Evolutionary conservation across 2,797 vertebrate genomes (phyloP), one percentile per base, ranked within the genome.

Genomic region (Rallus crepitans): DNA sequence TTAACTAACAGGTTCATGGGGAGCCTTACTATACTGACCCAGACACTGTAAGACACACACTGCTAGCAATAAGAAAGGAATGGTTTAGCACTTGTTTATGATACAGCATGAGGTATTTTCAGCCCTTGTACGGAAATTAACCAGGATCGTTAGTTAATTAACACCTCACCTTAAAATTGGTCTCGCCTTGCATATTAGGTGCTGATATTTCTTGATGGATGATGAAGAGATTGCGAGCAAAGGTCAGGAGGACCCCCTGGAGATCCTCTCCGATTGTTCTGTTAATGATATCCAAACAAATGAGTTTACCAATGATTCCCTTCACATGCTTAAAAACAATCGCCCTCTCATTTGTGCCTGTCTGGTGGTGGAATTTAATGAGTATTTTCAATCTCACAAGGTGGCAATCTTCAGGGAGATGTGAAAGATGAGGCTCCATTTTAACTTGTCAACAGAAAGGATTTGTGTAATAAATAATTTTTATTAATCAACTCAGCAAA

Each of bases 181-280:
- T 99, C 98, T 99, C 98, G 98, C 98, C 99, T 98, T 99, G 99
- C 98, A 98, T 99, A 98, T 99, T 99, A 98, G 99, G 98, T 97
- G 98, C 98, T 98, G 99, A 99, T 99, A 99, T 99, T 98, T 99
- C 99, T 98, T 99, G 99, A 99, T 99, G 99, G 98, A 99, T 99
- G 99, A 99, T 98, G 98, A 99, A 99, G 99, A 99, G 99, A 98
- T 99, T 99, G 96, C 89, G 99, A 98, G 99, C 99, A 99, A 99
- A 99, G 99, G 99, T 99, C 99, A 98, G 94, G 64, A 99, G 98
- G 96, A 99, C 99, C 99, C 99, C 99, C 99, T 98, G 98, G 99
- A 99, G 99, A 99, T 99, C 98, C 63, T 98, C 98, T 52, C 98
- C 99, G 97, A 99, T 98, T 96, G 99, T 99, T 98, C 99, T 99